phyloP scores from a whole-genome alignment of 2,113 vertebrate genomes.

The Pandion haliaetus region DNA sequence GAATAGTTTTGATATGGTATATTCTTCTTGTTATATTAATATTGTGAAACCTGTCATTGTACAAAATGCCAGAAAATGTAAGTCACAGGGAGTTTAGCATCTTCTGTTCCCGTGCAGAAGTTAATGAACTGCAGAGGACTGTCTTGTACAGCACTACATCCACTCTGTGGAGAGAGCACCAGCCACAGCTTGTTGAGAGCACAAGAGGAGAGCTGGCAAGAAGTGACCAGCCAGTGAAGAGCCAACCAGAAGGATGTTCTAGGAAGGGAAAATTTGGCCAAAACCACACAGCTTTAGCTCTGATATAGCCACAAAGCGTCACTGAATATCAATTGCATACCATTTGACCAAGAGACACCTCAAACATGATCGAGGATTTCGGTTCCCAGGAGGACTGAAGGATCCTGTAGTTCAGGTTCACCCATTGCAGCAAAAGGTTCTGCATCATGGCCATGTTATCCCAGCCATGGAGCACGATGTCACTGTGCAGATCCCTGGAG shows the following conservation, averaged over 20 bases:
- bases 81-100: neutral
- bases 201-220: neutral
- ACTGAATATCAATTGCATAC: neutral
- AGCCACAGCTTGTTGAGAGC: neutral
- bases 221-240: neutral
- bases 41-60: neutral
- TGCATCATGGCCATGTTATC: neutral
- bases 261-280: neutral
- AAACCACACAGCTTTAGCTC: neutral
- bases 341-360: neutral
- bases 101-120: neutral
- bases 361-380: neutral
- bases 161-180: neutral
- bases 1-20: neutral
- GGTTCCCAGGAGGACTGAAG: neutral
- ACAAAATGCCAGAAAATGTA: neutral
- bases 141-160: neutral
- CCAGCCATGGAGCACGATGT: neutral
- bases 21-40: neutral
- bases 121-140: neutral
- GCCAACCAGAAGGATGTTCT: neutral
- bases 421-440: neutral
- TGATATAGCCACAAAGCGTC: neutral
- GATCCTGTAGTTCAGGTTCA: neutral
- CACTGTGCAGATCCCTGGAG: neutral